These are phyloP conservation scores for Mungos mungo DNA, from an alignment of 2,113 vertebrate genomes.

Conservation along the genomic window DNA sequence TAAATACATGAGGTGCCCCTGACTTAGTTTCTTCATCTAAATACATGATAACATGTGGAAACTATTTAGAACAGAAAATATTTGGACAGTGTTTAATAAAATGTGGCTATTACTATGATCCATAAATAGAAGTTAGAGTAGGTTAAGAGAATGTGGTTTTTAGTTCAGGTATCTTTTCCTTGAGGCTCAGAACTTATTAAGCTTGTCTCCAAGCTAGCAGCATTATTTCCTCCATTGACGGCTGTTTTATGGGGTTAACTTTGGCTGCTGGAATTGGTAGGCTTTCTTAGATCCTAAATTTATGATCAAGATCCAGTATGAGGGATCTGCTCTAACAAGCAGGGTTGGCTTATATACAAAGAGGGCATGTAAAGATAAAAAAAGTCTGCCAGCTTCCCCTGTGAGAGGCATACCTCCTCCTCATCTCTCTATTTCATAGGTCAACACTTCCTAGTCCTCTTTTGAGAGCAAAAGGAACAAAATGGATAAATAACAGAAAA, in stretches of 20 bases:
- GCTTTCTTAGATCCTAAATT: not conserved
- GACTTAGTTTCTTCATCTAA: not conserved
- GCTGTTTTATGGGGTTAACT: not conserved
- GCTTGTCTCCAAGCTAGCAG: not conserved
- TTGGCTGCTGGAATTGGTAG: not conserved
- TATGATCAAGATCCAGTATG: not conserved
- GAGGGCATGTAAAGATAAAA: not conserved
- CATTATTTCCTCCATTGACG: not conserved
- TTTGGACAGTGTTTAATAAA: not conserved
- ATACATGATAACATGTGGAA: not conserved
- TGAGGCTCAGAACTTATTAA: not conserved
- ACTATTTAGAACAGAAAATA: not conserved
- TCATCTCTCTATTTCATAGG: not conserved
- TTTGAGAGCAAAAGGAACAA: conserved; percentile 21
- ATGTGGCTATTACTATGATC: not conserved
- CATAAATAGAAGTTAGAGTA: not conserved
- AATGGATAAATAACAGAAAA: not conserved
- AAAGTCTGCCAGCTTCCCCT: not conserved
- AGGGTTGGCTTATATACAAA: not conserved
- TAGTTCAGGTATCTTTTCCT: not conserved
- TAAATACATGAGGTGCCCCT: not conserved
- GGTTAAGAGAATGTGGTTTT: not conserved
- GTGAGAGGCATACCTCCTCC: not conserved
- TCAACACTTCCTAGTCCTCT: not conserved
- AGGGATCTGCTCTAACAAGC: not conserved